Evolutionary conservation across 1,140 invertebrate genomes (phyloP), one percentile per base, ranked within the genome.

Genomic region (Medauroidea extradentata): DNA sequence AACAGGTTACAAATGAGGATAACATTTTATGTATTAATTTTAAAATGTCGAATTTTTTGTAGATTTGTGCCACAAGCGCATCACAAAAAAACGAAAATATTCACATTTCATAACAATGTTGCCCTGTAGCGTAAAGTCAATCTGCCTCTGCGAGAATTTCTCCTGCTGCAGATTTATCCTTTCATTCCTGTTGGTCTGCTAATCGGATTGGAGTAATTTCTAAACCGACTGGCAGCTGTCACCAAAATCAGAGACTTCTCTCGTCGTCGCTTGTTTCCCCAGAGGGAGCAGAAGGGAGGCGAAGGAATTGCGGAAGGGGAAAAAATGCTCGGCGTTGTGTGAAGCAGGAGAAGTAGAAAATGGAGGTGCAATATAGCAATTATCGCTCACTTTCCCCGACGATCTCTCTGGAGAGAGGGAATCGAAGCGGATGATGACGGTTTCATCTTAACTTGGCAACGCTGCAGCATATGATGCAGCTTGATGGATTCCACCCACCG

Each of bases 131-230:
- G n/a, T n/a, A n/a, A n/a, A n/a, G n/a, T n/a, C n/a, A n/a, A n/a
- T n/a, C n/a, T n/a, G n/a, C n/a, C n/a, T n/a, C n/a, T n/a, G n/a
- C n/a, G n/a, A n/a, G n/a, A n/a, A n/a, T n/a, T n/a, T n/a, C n/a
- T n/a, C n/a, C n/a, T n/a, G n/a, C n/a, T n/a, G n/a, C n/a, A n/a
- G 11, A 34, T 34, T 34, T 11, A 11, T 34, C 29, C 29, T 34
- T 34, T 34, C 29, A 34, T 34, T 34, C 11, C 11, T 4, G 29
- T 34, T 11, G 29, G 29, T 4, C 53, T 16, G 38, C 24, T 54
- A 54, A 54, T 54, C 53, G 29, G 18, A 54, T 54, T 54, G 53
- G 53, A 54, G 53, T 54, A 42, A 54, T 54, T 54, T 43, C 34
- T 34, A 34, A 39, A 41, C 13, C 27, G 41, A 42, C 29, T 54